A percentile compares a stretch with the other conserved stretches of the same genome.
These are phyloP conservation scores for Rhaphigaster nebulosa DNA, from an alignment of 2,888 invertebrate species.

Conservation along the genomic window DNA sequence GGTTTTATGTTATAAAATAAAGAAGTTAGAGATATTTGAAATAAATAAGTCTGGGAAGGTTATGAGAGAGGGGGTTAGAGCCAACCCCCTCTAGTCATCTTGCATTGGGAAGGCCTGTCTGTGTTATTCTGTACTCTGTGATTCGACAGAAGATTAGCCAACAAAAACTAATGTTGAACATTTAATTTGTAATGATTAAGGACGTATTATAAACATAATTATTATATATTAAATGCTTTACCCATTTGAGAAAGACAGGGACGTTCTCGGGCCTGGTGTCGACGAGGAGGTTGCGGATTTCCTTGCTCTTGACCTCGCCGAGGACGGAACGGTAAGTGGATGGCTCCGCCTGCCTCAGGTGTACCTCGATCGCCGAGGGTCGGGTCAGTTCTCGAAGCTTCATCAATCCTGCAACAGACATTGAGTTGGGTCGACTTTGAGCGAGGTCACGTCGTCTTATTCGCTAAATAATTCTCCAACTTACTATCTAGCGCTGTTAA, in stretches of 20 bases:
- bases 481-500: background rate
- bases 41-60: too few species aligned
- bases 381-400: slow-evolving; percentile 80
- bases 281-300: slow-evolving; percentile 82
- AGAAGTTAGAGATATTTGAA: too few species aligned
- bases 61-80: too few species aligned
- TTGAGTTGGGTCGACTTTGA: background rate
- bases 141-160: too few species aligned
- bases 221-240: slow-evolving; percentile 69
- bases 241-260: slow-evolving; percentile 81
- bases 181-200: too few species aligned
- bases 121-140: too few species aligned
- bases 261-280: slow-evolving; percentile 82
- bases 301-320: slow-evolving; percentile 81
- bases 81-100: too few species aligned
- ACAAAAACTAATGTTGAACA: too few species aligned
- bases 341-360: slow-evolving; percentile 78
- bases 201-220: too few species aligned
- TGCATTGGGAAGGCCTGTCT: too few species aligned
- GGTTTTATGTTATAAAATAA: too few species aligned
- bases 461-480: background rate
- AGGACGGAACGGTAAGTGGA: slow-evolving; percentile 78
- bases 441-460: background rate
- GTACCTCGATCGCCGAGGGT: slow-evolving; percentile 78
- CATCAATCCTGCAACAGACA: slow-evolving; percentile 74